phyloP scores from a whole-genome alignment of 2,797 vertebrate genomes.

The Cuculus canorus region DNA sequence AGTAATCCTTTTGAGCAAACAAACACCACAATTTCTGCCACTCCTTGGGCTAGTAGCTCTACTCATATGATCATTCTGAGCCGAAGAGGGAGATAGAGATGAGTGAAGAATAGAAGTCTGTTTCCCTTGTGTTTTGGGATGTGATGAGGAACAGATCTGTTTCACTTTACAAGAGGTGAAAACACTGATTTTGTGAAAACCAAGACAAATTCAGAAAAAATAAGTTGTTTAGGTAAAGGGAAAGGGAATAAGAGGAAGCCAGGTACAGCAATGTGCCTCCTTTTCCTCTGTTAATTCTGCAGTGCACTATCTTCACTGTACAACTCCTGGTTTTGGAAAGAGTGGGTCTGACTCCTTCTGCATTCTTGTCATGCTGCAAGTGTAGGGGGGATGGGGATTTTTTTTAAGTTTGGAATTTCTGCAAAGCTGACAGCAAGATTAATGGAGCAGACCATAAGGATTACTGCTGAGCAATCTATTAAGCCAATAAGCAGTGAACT shows the following conservation, averaged over 20 bases:
- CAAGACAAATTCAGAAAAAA: neutral
- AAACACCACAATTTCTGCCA: neutral
- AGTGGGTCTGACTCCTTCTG: neutral
- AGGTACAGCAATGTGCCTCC: neutral
- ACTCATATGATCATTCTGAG: neutral
- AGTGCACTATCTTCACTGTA: neutral
- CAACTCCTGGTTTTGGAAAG: neutral
- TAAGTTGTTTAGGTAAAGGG: neutral
- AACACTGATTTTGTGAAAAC: neutral
- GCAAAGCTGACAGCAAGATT: conserved; percentile 51
- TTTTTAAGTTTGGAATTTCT: conserved; percentile 51
- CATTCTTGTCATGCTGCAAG: conserved; percentile 54
- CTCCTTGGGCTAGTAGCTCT: neutral
- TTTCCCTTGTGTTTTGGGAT: neutral
- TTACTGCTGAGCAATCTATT: conserved; percentile 48
- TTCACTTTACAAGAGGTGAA: neutral
- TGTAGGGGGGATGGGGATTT: neutral
- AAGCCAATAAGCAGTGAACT: conserved; percentile 55
- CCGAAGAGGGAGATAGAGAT: neutral
- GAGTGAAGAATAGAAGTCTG: neutral
- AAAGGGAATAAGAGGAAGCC: neutral
- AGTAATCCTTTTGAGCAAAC: neutral
- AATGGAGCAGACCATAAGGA: conserved; percentile 10
- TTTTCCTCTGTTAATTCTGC: neutral
- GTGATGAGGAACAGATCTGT: neutral